phyloP scores from a whole-genome alignment of 2,888 invertebrate species.

The Orthosia cruda region DNA sequence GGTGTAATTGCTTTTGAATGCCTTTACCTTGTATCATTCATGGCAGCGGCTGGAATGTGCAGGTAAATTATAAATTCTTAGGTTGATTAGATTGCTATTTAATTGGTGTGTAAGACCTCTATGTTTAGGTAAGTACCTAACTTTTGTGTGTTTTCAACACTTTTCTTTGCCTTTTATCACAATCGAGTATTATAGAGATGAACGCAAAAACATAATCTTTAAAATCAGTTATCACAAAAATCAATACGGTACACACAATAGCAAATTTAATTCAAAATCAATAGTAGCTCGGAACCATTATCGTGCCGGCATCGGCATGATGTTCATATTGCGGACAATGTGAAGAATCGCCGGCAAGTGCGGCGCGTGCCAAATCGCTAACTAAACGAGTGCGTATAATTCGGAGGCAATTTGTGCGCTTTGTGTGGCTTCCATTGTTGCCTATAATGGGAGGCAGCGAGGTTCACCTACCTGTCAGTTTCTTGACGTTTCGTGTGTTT shows the following conservation, averaged over 20 bases:
- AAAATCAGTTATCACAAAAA: conserved; percentile 22
- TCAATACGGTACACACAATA: conserved; percentile 16
- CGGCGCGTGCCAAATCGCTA: conserved; percentile 37
- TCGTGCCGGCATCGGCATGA: conserved; percentile 18
- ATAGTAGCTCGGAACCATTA: conserved; percentile 39
- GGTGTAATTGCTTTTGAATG: conserved; percentile 13
- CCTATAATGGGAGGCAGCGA: conserved; percentile 33
- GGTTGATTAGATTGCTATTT: background rate
- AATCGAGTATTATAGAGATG: background rate
- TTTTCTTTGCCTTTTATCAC: background rate
- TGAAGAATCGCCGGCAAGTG: conserved; percentile 52
- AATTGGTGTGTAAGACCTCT: background rate
- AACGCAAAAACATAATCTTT: background rate
- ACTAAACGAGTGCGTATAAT: conserved; percentile 63
- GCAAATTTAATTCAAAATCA: conserved; percentile 52
- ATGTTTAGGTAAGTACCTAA: too few species aligned
- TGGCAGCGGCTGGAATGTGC: background rate
- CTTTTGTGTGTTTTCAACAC: background rate
- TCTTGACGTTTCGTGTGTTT: conserved; percentile 29
- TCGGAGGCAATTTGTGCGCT: conserved; percentile 59
- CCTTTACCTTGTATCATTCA: background rate
- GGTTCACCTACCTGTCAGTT: conserved; percentile 36
- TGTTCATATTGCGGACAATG: conserved; percentile 52
- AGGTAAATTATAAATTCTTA: background rate
- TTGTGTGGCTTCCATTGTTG: conserved; percentile 58